Evolutionary conservation across 92 coral and sea anemone genomes (phyloP).

Genomic region (Parazoanthus darwini): DNA sequence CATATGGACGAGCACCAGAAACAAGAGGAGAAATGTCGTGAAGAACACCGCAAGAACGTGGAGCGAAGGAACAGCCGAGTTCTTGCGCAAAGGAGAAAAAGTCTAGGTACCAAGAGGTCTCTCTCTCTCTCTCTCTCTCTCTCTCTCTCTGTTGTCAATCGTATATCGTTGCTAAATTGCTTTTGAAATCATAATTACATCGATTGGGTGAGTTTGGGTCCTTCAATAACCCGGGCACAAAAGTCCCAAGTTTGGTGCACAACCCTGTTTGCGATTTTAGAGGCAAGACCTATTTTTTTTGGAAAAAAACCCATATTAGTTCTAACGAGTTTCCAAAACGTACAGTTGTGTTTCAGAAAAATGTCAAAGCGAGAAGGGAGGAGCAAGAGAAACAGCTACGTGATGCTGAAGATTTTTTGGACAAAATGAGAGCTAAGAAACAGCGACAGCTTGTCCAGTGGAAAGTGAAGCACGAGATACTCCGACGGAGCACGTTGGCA

Average conservation of each 20-base stretch:
- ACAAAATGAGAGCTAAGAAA: slow-evolving; percentile 67
- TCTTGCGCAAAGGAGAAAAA: slow-evolving; percentile 56
- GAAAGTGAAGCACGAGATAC: slow-evolving; percentile 66
- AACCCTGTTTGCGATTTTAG: too few relatives aligned
- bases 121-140: too few relatives aligned
- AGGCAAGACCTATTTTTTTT: too few relatives aligned
- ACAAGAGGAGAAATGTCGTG: slow-evolving; percentile 45
- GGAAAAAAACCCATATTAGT: too few relatives aligned
- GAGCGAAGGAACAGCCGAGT: slow-evolving; percentile 57
- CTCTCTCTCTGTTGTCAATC: neutral
- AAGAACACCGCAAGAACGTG: slow-evolving; percentile 59
- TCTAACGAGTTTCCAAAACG: neutral
- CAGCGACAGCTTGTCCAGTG: slow-evolving; percentile 68
- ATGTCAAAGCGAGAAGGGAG: slow-evolving; percentile 56
- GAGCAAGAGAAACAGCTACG: slow-evolving; percentile 64
- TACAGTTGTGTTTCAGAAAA: slow-evolving; percentile 53
- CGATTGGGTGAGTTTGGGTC: too few relatives aligned
- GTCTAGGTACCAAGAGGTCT: slow-evolving; percentile 50
- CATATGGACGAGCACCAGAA: slow-evolving; percentile 52
- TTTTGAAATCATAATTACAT: too few relatives aligned
- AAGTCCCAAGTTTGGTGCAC: too few relatives aligned
- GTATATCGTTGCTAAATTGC: too few relatives aligned
- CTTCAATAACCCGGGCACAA: too few relatives aligned
- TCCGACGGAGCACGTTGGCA: slow-evolving; percentile 42
- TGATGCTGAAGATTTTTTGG: slow-evolving; percentile 73